Evolutionary conservation across 2,113 vertebrate species (phyloP).

Genomic region (Indicator maculatus): DNA sequence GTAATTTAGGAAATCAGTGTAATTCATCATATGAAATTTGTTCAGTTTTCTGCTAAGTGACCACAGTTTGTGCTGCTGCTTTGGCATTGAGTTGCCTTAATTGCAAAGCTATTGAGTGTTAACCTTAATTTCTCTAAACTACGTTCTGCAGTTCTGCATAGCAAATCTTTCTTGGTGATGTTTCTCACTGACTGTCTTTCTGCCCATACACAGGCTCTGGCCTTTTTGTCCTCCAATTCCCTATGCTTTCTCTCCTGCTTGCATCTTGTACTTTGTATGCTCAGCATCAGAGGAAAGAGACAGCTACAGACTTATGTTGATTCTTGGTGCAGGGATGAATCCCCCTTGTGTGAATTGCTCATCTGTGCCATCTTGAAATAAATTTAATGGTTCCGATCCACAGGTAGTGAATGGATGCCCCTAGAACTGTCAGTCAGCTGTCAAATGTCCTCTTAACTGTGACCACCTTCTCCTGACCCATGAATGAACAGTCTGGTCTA

Average conservation of each 20-base stretch:
- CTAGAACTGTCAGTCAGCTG: neutral
- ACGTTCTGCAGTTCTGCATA: neutral
- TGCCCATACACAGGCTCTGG: neutral
- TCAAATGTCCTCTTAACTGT: neutral
- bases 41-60: neutral
- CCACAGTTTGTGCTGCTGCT: neutral
- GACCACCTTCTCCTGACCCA: neutral
- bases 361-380: neutral
- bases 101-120: neutral
- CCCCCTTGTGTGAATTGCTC: neutral
- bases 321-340: neutral
- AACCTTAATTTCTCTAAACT: neutral
- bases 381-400: neutral
- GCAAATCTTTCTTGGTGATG: neutral
- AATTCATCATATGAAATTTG: neutral
- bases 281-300: neutral
- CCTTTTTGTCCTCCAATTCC: neutral
- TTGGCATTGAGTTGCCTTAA: neutral
- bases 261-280: fast-evolving
- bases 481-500: neutral
- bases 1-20: neutral
- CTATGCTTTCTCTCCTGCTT: neutral
- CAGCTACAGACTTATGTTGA: neutral
- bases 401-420: neutral
- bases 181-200: neutral